Percentiles rank a stretch among this genome's conserved stretches.
phyloP scores from a whole-genome alignment of 2,797 vertebrate species.

The Arnoldichthys spilopterus region DNA sequence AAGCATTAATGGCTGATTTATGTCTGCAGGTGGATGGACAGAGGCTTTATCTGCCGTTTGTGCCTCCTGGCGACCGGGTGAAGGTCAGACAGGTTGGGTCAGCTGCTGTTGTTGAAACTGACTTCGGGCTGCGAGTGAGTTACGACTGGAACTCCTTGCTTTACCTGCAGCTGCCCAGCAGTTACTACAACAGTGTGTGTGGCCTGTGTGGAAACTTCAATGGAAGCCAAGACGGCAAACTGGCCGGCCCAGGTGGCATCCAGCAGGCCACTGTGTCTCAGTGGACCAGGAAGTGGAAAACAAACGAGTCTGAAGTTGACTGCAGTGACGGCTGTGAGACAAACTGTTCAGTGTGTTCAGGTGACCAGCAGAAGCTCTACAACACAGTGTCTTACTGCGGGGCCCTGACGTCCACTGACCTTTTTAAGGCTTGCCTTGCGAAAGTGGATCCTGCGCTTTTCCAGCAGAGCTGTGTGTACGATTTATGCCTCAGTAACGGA shows the following conservation, averaged over 20 bases:
- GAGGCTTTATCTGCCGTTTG: slow-evolving; percentile 73
- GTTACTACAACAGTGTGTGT: slow-evolving; percentile 74
- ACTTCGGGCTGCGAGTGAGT: slow-evolving; percentile 78
- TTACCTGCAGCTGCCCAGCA: slow-evolving; percentile 72
- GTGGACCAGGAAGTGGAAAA: slow-evolving; percentile 81
- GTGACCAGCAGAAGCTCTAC: slow-evolving; percentile 56
- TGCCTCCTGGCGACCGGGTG: slow-evolving; percentile 66
- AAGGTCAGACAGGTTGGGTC: slow-evolving; percentile 70
- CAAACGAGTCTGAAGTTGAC: slow-evolving; percentile 60
- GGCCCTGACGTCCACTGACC: slow-evolving; percentile 65
- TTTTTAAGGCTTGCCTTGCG: slow-evolving; percentile 76
- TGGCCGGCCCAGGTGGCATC: slow-evolving; percentile 49
- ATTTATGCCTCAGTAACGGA: slow-evolving; percentile 77
- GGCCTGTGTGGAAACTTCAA: slow-evolving; percentile 88
- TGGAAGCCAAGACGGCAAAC: slow-evolving; percentile 71
- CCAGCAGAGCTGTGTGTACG: slow-evolving; percentile 78
- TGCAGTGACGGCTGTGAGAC: slow-evolving; percentile 74
- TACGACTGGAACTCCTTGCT: slow-evolving; percentile 80
- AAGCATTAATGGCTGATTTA: neutral
- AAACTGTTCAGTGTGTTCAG: slow-evolving; percentile 71
- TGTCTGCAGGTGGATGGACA: slow-evolving; percentile 76
- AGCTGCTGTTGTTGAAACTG: slow-evolving; percentile 65
- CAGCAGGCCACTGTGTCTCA: slow-evolving; percentile 56
- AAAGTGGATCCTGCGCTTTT: slow-evolving; percentile 72
- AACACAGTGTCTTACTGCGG: slow-evolving; percentile 71